Conservation (phyloP, 2,888 invertebrate species). For the Macrosiphum euphorbiae region DNA sequence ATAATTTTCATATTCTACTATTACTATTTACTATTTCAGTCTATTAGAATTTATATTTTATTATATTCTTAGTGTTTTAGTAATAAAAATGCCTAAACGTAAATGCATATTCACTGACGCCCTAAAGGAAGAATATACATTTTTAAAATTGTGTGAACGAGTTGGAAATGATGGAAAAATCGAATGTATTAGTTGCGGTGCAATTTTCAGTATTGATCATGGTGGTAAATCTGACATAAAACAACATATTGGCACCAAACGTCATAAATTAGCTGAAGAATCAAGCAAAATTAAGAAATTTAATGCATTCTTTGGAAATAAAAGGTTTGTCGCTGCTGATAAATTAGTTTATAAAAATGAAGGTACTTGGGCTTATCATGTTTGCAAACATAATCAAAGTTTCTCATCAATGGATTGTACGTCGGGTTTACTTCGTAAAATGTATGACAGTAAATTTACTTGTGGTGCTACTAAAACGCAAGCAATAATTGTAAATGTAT, state of each 20-base stretch:
- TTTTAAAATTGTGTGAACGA: conserved; percentile 35
- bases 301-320: conserved; percentile 15
- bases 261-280: conserved; percentile 27
- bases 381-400: conserved; percentile 31
- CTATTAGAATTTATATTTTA: too few species aligned
- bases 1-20: too few species aligned
- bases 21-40: too few species aligned
- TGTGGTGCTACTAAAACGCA: conserved; percentile 27
- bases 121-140: conserved; percentile 19
- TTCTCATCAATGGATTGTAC: conserved; percentile 13
- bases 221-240: conserved; percentile 29
- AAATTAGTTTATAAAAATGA: conserved; percentile 8
- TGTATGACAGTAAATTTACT: conserved; percentile 1
- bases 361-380: conserved; percentile 17
- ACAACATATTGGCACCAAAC: conserved; percentile 22
- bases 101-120: conserved; percentile 10
- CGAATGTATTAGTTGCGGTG: conserved; percentile 23
- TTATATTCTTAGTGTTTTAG: too few species aligned
- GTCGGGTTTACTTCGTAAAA: conserved; percentile 2
- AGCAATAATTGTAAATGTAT: conserved; percentile 39
- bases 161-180: conserved; percentile 25
- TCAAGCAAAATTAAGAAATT: conserved; percentile 28
- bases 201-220: conserved; percentile 32
- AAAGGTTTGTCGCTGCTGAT: conserved; percentile 12
- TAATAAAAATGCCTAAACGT: conserved; percentile 14